Evolutionary conservation across 2,888 invertebrate genomes (phyloP).

Genomic region (Camptogramma bilineatum): DNA sequence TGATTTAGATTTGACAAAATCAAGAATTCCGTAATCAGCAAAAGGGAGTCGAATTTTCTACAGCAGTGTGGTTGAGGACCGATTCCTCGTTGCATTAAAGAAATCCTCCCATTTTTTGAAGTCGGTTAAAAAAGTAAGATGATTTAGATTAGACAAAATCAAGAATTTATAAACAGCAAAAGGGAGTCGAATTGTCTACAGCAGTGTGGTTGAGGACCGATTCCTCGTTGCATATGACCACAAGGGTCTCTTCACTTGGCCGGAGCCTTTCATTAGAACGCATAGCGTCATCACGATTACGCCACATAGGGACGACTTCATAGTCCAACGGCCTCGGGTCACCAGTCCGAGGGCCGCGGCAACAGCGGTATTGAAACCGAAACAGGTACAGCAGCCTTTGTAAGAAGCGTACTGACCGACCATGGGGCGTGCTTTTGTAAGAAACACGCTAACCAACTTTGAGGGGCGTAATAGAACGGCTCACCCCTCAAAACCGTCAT

Average conservation of each 20-base stretch:
- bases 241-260: not conserved
- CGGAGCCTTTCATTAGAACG: not conserved
- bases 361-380: constrained; percentile 15
- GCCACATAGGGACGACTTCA: constrained; percentile 12
- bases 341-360: not conserved
- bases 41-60: constrained; percentile 60
- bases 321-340: constrained; percentile 8
- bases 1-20: too few species aligned
- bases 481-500: constrained; percentile 49
- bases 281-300: constrained; percentile 13
- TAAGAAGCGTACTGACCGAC: constrained; percentile 18
- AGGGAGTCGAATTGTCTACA: constrained; percentile 61
- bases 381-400: constrained; percentile 8
- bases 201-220: constrained; percentile 56
- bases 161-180: constrained; percentile 15
- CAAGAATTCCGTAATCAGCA: not conserved
- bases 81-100: constrained; percentile 40
- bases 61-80: constrained; percentile 57
- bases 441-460: constrained; percentile 26
- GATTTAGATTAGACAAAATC: too few species aligned
- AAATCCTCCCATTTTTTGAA: too few species aligned
- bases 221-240: constrained; percentile 36
- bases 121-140: too few species aligned
- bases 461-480: constrained; percentile 52
- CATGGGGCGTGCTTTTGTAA: too few species aligned